Evolutionary conservation across 2,113 vertebrate species (phyloP).

Genomic region (Corapipo altera): DNA sequence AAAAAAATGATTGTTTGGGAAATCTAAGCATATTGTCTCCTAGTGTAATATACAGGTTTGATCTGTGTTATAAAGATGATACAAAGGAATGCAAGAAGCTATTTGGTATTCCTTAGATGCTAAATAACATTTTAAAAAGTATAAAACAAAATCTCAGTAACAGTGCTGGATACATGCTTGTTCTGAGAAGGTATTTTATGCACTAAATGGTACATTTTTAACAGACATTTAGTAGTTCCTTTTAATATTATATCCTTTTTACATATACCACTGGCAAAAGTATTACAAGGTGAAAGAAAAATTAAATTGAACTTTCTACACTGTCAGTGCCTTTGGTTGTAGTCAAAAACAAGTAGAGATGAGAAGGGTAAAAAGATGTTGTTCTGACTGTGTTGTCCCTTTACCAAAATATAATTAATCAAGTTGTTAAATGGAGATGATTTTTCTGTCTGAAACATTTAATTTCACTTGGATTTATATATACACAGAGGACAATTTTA

Average conservation of each 20-base stretch:
- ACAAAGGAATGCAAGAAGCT: not conserved
- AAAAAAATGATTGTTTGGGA: not conserved
- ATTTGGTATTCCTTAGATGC: not conserved
- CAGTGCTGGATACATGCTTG: not conserved
- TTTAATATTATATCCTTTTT: not conserved
- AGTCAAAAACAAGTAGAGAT: not conserved
- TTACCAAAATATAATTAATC: not conserved
- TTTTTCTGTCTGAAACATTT: not conserved
- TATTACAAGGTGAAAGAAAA: not conserved
- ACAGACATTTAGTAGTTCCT: not conserved
- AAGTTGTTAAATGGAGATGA: not conserved
- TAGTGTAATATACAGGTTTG: not conserved
- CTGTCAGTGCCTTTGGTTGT: not conserved
- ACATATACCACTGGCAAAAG: not conserved
- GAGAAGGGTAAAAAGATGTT: not conserved
- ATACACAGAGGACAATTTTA: slow-evolving; percentile 5
- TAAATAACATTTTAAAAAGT: not conserved
- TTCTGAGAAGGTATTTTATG: not conserved
- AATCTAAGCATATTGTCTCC: not conserved
- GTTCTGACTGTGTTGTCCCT: not conserved
- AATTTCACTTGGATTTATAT: slow-evolving; percentile 30
- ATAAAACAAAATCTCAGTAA: not conserved
- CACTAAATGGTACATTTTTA: not conserved
- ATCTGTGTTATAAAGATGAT: not conserved
- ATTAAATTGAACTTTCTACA: not conserved